Percentiles rank a stretch among this genome's conserved stretches.
These are phyloP conservation scores for Hydrolagus colliei DNA, from an alignment of 2,797 vertebrate genomes.

Conservation along the genomic window DNA sequence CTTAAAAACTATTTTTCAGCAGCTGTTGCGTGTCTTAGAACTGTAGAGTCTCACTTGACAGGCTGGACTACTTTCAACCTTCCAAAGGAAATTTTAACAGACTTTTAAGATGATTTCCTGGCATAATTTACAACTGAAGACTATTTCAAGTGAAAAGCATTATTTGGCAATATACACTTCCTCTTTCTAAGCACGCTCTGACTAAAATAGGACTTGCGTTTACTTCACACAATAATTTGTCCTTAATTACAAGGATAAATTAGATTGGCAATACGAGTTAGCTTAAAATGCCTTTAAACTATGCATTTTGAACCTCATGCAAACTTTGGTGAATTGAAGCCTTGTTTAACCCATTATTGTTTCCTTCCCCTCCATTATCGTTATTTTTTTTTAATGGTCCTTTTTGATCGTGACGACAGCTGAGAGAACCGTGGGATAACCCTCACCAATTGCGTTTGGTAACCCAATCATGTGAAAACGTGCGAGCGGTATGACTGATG, in stretches of 20 bases:
- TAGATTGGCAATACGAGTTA: slow-evolving; percentile 54
- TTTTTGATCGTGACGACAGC: slow-evolving; percentile 33
- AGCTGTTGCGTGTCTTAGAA: slow-evolving; percentile 79
- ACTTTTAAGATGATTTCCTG: slow-evolving; percentile 78
- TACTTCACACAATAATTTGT: slow-evolving; percentile 57
- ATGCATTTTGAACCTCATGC: slow-evolving; percentile 40
- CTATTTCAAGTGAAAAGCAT: slow-evolving; percentile 87
- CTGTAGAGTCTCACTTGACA: slow-evolving; percentile 64
- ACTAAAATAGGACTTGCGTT: slow-evolving; percentile 67
- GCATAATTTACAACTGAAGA: slow-evolving; percentile 75
- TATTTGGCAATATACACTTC: slow-evolving; percentile 84
- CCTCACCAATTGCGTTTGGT: no score
- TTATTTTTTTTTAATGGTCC: neutral
- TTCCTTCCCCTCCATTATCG: slow-evolving; percentile 36
- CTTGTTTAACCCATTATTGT: slow-evolving; percentile 36
- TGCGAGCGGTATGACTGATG: no score
- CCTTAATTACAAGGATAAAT: slow-evolving; percentile 54
- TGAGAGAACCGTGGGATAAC: no score
- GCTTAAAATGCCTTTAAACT: slow-evolving; percentile 38
- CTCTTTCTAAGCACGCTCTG: slow-evolving; percentile 76
- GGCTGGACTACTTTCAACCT: slow-evolving; percentile 79
- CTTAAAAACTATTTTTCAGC: slow-evolving; percentile 52
- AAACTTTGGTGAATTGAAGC: slow-evolving; percentile 36
- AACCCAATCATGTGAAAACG: no score
- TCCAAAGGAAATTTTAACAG: slow-evolving; percentile 73